Evolutionary conservation across 1,140 invertebrate species (phyloP).

Genomic region (Drosophila elegans): DNA sequence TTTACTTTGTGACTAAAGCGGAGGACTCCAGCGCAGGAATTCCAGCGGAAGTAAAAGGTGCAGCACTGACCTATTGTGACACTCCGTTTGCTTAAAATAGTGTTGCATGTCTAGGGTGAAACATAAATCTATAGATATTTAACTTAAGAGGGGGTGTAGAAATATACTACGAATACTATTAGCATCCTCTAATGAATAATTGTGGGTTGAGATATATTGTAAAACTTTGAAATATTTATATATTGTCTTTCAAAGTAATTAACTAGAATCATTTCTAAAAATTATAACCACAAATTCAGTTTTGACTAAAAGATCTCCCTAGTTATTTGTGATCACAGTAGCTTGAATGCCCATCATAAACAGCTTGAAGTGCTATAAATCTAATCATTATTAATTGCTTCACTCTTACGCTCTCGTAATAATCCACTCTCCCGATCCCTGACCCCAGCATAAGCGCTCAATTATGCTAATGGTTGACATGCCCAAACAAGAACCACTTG

Average conservation of each 20-base stretch:
- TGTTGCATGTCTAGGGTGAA: not conserved
- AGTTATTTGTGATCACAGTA: too few species aligned
- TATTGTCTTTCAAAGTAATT: too few species aligned
- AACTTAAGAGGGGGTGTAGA: too few species aligned
- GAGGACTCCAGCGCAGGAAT: constrained; percentile 17
- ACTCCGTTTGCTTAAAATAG: constrained; percentile 8
- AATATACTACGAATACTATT: too few species aligned
- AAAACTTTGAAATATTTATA: too few species aligned
- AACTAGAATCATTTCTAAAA: too few species aligned
- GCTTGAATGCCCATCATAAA: too few species aligned
- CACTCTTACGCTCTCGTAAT: constrained; percentile 1
- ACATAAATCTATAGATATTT: too few species aligned
- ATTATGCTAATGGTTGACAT: constrained; percentile 69
- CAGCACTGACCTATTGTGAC: constrained; percentile 68
- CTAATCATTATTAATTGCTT: constrained; percentile 34
- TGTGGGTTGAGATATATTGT: too few species aligned
- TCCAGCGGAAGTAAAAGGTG: constrained; percentile 41
- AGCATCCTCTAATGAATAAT: too few species aligned
- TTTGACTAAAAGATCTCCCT: too few species aligned
- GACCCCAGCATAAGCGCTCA: constrained; percentile 43
- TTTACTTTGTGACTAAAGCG: constrained; percentile 27
- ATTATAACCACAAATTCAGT: too few species aligned
- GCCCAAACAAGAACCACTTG: constrained; percentile 60
- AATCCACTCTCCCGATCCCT: constrained; percentile 6
- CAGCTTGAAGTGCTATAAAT: not conserved